Evolutionary conservation across 2,888 invertebrate genomes (phyloP).

Genomic region (Monochamus alternatus): DNA sequence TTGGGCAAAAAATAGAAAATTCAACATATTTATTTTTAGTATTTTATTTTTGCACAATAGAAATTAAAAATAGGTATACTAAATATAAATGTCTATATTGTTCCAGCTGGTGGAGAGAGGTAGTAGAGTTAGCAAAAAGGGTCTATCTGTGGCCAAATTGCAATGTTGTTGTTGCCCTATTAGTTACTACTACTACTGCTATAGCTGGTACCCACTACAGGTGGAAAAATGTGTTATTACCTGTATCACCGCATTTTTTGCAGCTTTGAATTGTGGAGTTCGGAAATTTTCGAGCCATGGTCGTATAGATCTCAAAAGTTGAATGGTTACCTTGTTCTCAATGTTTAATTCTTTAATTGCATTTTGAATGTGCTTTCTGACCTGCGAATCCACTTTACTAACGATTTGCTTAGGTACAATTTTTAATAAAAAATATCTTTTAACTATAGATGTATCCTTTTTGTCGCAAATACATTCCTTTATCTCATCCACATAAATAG

Average conservation of each 20-base stretch:
- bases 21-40: too few species aligned
- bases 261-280: slow-evolving; percentile 68
- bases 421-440: slow-evolving; percentile 66
- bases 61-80: too few species aligned
- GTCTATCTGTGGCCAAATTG: too few species aligned
- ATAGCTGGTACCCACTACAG: too few species aligned
- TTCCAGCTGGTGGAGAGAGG: too few species aligned
- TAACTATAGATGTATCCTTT: slow-evolving; percentile 62
- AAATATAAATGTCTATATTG: too few species aligned
- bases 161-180: too few species aligned
- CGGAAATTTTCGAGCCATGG: slow-evolving; percentile 70
- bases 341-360: slow-evolving; percentile 63
- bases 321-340: slow-evolving; percentile 63
- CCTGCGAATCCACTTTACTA: slow-evolving; percentile 50
- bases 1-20: too few species aligned
- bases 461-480: slow-evolving; percentile 67
- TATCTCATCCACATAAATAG: slow-evolving; percentile 64
- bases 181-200: too few species aligned
- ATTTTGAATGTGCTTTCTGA: slow-evolving; percentile 60
- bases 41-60: too few species aligned
- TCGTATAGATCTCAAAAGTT: slow-evolving; percentile 60
- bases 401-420: slow-evolving; percentile 68
- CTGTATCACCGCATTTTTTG: slow-evolving; percentile 69
- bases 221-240: slow-evolving; percentile 53
- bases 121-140: too few species aligned